These are phyloP conservation scores for Apis mellifera DNA, from an alignment of 1,140 invertebrate species.

Conservation along the genomic window DNA sequence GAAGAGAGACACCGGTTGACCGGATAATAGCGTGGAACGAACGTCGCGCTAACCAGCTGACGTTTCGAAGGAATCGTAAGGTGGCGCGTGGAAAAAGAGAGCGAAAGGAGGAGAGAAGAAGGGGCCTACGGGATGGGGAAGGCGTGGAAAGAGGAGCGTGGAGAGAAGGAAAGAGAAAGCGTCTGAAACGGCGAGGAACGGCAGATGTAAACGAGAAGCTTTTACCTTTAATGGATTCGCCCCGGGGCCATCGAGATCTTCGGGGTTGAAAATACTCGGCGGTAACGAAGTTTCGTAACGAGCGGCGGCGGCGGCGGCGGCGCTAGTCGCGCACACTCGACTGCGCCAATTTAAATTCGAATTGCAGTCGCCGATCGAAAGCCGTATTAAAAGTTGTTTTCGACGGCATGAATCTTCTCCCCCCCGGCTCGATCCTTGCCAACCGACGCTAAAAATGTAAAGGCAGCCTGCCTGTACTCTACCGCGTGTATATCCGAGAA, in stretches of 20 bases:
- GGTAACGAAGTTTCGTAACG: constrained; percentile 67
- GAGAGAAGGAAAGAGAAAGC: constrained; percentile 31
- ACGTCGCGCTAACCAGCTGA: constrained; percentile 60
- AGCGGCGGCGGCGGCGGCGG: constrained; percentile 50
- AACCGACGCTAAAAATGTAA: constrained; percentile 24
- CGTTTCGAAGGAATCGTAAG: constrained; percentile 48
- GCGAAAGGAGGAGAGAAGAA: neutral
- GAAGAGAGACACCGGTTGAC: neutral
- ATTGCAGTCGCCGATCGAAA: constrained; percentile 54
- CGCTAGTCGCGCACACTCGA: constrained; percentile 21
- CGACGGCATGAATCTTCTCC: constrained; percentile 28
- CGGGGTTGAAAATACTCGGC: constrained; percentile 65
- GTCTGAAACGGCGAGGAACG: constrained; percentile 36
- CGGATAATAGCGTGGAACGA: constrained; percentile 10
- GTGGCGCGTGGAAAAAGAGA: neutral
- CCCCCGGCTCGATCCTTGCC: constrained; percentile 7
- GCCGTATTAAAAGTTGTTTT: constrained; percentile 51
- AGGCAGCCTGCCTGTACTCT: neutral
- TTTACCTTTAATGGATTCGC: constrained; percentile 68
- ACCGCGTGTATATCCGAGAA: too few relatives aligned
- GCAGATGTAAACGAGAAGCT: constrained; percentile 68
- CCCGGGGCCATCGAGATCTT: constrained; percentile 63
- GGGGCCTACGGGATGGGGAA: neutral
- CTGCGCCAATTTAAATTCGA: constrained; percentile 62
- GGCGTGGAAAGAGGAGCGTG: too few relatives aligned